These are phyloP conservation scores for Resseliella maxima DNA, from an alignment of 2,888 invertebrate species.

Conservation along the genomic window DNA sequence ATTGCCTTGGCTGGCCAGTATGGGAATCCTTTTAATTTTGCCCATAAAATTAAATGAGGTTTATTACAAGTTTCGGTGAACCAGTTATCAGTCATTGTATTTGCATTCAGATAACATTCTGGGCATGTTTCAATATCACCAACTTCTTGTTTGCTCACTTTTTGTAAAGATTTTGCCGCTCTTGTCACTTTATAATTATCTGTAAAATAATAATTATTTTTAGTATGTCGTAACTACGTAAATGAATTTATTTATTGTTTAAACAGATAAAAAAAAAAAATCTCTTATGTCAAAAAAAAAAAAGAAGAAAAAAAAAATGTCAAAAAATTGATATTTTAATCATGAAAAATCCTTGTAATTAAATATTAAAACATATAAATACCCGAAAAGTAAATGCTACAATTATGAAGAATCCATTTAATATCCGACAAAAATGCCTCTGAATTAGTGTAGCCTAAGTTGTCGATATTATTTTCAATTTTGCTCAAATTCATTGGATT, in stretches of 20 bases:
- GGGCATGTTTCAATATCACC: slow-evolving; percentile 93
- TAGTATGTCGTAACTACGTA: no score
- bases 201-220: no score
- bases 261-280: no score
- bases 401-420: slow-evolving; percentile 95
- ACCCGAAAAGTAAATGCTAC: slow-evolving; percentile 90
- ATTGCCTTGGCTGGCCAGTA: slow-evolving; percentile 98
- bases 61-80: slow-evolving; percentile 91
- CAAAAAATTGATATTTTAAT: slow-evolving; percentile 60
- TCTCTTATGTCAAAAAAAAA: no score
- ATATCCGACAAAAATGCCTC: slow-evolving; percentile 90
- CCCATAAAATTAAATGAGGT: slow-evolving; percentile 94
- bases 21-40: slow-evolving; percentile 95
- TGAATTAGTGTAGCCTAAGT: slow-evolving; percentile 83
- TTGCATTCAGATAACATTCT: slow-evolving; percentile 89
- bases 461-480: slow-evolving; percentile 80
- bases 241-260: no score
- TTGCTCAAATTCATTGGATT: slow-evolving; percentile 87
- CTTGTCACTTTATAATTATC: slow-evolving; percentile 82
- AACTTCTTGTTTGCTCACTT: slow-evolving; percentile 88
- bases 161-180: slow-evolving; percentile 81
- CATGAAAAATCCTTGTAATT: background rate
- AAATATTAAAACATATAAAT: slow-evolving; percentile 65
- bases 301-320: background rate
- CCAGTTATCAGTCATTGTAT: slow-evolving; percentile 84